Base-by-base conservation (phyloP, 2,888 invertebrate genomes). In the Leucophenga maculata region DNA sequence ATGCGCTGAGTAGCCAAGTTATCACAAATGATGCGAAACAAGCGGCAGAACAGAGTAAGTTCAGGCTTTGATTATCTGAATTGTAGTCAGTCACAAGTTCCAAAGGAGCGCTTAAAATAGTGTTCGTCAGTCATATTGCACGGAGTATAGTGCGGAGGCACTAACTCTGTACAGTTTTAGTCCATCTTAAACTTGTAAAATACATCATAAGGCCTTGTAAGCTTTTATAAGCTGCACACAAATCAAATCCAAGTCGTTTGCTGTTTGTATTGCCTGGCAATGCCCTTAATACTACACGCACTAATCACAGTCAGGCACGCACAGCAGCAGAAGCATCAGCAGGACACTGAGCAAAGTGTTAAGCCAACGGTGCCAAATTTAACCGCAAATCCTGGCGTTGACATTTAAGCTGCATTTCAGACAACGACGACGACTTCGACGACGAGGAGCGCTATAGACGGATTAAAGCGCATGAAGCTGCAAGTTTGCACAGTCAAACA, bases 171-270 rank as follows among this genome's bases (percentile, higher is more conserved):
- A 39, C 3, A 3, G 39, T 39, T 6, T 39, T 39, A 39, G 3
- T 9, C 39, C 8, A 39, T 6, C 8, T 39, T 39, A 39, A 6
- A 3, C 39, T 39, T 39, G 39, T 39, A 11, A 11, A 39, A 11
- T 3, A 6, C 39, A n/a, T n/a, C n/a, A n/a, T 8, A 39, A 39
- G 39, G 39, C 39, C 1, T 72, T 69, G 75, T 78, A 78, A 74
- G 76, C 76, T 79, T 13, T 73, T 9, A 20, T 69, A 57, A 64
- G 54, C 32, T 54, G 64, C 65, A 70, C 54, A 67, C 60, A 71
- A 69, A 39, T 31, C 39, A 60, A 39, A 4, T n/a, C 68, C 67
- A 72, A 66, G 39, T 16, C 55, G 57, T 6, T 26, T 22, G 46
- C 62, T 71, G n/a, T 68, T 65, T 26, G 69, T 32, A 20, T 44